A percentile compares a stretch with the other conserved stretches of the same genome.
Evolutionary conservation across 2,888 invertebrate genomes (phyloP).

Genomic region (Anarsia innoxiella): DNA sequence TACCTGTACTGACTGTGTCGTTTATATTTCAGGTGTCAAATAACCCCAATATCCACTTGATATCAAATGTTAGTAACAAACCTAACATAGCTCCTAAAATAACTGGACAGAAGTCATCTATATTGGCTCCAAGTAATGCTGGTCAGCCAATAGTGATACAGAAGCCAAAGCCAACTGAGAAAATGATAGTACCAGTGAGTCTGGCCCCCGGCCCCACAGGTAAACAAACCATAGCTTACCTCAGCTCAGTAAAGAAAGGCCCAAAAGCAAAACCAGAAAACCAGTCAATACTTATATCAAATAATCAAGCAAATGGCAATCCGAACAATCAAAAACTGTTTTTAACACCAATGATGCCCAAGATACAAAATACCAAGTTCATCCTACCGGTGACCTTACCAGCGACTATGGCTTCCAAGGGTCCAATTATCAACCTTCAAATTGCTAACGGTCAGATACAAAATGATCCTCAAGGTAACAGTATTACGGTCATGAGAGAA

Average conservation of each 20-base stretch:
- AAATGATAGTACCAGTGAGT: slow-evolving; percentile 68
- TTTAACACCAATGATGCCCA: slow-evolving; percentile 73
- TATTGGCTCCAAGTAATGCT: slow-evolving; percentile 53
- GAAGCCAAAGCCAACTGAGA: slow-evolving; percentile 65
- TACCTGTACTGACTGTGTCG: slow-evolving; percentile 11
- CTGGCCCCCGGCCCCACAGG: slow-evolving; percentile 49
- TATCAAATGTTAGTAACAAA: slow-evolving; percentile 58
- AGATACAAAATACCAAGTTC: slow-evolving; percentile 71
- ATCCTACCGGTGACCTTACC: slow-evolving; percentile 68
- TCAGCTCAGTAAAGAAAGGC: slow-evolving; percentile 73
- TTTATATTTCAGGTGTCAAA: slow-evolving; percentile 53
- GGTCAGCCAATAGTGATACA: slow-evolving; percentile 75
- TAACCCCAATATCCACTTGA: slow-evolving; percentile 58
- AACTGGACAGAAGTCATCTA: slow-evolving; percentile 47
- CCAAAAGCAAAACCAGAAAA: slow-evolving; percentile 53
- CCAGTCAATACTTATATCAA: slow-evolving; percentile 63
- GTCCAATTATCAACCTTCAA: slow-evolving; percentile 80
- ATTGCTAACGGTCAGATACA: slow-evolving; percentile 79
- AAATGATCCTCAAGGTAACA: slow-evolving; percentile 74
- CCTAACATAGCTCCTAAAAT: slow-evolving; percentile 62
- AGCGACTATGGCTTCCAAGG: slow-evolving; percentile 73
- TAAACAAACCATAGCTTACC: slow-evolving; percentile 71
- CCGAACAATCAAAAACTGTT: slow-evolving; percentile 72
- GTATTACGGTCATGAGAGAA: slow-evolving; percentile 76
- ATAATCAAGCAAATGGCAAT: slow-evolving; percentile 56